A percentile compares a stretch with the other conserved stretches of the same genome.
phyloP scores from a whole-genome alignment of 2,888 invertebrate species.

The Melanchra persicariae region DNA sequence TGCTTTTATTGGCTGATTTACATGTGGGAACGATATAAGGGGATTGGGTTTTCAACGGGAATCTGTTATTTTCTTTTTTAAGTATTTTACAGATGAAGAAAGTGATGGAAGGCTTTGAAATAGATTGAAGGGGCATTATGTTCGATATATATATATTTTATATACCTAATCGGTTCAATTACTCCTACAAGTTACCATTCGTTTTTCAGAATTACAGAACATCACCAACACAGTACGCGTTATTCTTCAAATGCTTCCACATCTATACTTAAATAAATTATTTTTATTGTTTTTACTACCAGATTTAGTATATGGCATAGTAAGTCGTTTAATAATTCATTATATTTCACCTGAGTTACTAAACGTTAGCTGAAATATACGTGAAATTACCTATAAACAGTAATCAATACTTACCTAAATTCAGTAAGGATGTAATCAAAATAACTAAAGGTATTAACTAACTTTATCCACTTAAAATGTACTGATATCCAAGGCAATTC shows the following conservation, averaged over 20 bases:
- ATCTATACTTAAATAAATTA: not conserved
- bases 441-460: slow-evolving; percentile 22
- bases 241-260: not conserved
- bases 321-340: not conserved
- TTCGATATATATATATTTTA: too few species aligned
- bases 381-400: not conserved
- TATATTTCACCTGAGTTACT: not conserved
- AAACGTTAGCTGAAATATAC: not conserved
- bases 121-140: not conserved
- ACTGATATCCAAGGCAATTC: slow-evolving; percentile 40
- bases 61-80: slow-evolving; percentile 31
- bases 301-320: not conserved
- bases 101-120: not conserved
- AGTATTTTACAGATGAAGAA: too few species aligned
- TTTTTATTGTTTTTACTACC: too few species aligned
- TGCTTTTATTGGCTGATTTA: slow-evolving; percentile 76
- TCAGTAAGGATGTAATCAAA: slow-evolving; percentile 16
- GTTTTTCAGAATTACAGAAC: not conserved
- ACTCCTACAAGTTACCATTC: too few species aligned
- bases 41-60: slow-evolving; percentile 56
- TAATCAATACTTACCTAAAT: slow-evolving; percentile 8
- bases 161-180: too few species aligned
- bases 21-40: slow-evolving; percentile 75
- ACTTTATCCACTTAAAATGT: slow-evolving; percentile 9
- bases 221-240: not conserved